These are phyloP conservation scores for Cremastobaeus sp. DNA, from an alignment of 2,888 invertebrate species.

Conservation along the genomic window DNA sequence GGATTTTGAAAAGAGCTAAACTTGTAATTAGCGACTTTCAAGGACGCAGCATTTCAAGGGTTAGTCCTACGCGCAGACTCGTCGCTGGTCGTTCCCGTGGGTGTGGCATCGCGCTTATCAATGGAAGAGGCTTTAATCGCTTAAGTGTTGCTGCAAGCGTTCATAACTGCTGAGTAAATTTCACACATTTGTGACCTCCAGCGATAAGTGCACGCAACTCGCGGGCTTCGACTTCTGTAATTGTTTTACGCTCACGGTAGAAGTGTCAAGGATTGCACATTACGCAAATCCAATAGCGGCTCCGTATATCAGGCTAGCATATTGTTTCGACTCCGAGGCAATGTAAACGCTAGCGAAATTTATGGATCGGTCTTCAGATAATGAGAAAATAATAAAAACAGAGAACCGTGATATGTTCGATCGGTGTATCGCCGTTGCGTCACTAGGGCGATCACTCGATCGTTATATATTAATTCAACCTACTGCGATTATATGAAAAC, in stretches of 20 bases:
- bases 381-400: constrained; percentile 18
- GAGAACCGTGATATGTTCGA: constrained; percentile 14
- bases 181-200: constrained; percentile 36
- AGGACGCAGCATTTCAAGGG: too few relatives aligned
- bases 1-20: too few relatives aligned
- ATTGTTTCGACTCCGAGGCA: constrained; percentile 20
- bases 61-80: background rate
- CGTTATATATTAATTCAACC: constrained; percentile 36
- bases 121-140: constrained; percentile 8
- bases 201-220: constrained; percentile 20
- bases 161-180: constrained; percentile 17
- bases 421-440: constrained; percentile 1
- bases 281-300: constrained; percentile 26
- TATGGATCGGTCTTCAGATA: constrained; percentile 39
- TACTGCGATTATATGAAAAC: constrained; percentile 7
- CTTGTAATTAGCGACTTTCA: background rate
- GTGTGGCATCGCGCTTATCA: constrained; percentile 41
- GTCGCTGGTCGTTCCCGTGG: constrained; percentile 2
- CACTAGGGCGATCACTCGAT: constrained; percentile 25
- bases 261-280: constrained; percentile 48
- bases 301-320: background rate
- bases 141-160: constrained; percentile 1
- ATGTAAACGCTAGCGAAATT: constrained; percentile 20
- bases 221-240: constrained; percentile 22
- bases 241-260: constrained; percentile 23